Evolutionary conservation across 1,140 invertebrate species (phyloP), one percentile per base, ranked within the genome.

Genomic region (Cheumatopsyche charites): DNA sequence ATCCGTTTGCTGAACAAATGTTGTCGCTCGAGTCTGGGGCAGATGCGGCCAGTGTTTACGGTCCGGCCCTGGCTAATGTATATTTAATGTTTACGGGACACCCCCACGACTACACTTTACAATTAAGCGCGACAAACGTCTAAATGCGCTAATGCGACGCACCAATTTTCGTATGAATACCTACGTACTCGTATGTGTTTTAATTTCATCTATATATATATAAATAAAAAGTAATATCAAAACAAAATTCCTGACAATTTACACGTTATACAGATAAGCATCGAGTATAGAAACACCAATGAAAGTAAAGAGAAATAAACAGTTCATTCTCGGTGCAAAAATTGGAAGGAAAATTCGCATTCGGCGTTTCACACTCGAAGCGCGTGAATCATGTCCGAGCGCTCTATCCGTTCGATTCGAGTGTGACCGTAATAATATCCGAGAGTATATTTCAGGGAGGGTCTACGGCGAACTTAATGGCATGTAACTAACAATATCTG

Each of bases 401-500:
- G 47, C 19, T n/a, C 43, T 12, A 12, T 12, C 11, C 2, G 47
- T 52, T 13, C 47, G 15, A 17, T 52, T 15, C 47, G 47, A 52
- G 19, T 52, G 47, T 52, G 47, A 52, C 47, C 43, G 43, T 47
- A n/a, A n/a, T 47, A 47, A 47, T 15, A n/a, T 23, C 21, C 55
- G 55, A 9, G 21, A 3, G 2, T 58, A 26, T 25, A 58, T 58
- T 23, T 12, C 23, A n/a, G 63, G 6, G 63, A 66, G 42, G 29
- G 26, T 66, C 43, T 66, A 45, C 62, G 25, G 45, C 29, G 45
- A 45, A 71, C 47, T 71, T 62, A 71, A 71, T 71, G 25, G 62
- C 45, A 55, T 65, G 70, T 71, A 29, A 49, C 42, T 71, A 65
- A 71, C 62, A 71, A 49, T 69, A 69, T 69, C 67, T 58, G 67